Percentiles rank a stretch among this genome's conserved stretches.
Evolutionary conservation across 1,140 invertebrate genomes (phyloP).

Genomic region (Bombus superbus): DNA sequence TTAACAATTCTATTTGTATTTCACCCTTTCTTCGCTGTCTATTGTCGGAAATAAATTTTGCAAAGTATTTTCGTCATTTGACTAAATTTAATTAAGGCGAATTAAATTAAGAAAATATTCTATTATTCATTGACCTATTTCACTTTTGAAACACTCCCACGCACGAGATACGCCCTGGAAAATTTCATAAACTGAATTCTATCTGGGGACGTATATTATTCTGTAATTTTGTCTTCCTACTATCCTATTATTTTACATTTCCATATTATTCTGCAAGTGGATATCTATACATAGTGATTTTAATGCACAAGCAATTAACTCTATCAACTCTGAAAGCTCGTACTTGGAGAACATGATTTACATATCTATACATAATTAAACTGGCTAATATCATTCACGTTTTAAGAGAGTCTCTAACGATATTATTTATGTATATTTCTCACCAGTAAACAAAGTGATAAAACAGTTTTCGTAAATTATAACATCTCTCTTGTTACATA

Average conservation of each 20-base stretch:
- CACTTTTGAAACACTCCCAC: not conserved
- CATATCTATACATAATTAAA: not conserved
- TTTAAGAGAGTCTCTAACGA: not conserved
- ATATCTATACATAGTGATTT: not conserved
- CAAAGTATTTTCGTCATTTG: not conserved
- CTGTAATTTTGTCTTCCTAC: not conserved
- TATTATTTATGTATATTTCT: too few relatives aligned
- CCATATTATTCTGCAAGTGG: not conserved
- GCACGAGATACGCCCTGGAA: not conserved
- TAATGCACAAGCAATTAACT: too few relatives aligned
- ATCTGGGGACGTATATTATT: not conserved
- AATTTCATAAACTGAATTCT: not conserved
- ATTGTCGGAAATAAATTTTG: not conserved
- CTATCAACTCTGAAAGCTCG: not conserved
- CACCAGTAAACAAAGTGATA: too few relatives aligned
- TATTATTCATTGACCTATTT: not conserved
- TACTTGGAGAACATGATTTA: not conserved
- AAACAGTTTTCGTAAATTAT: too few relatives aligned
- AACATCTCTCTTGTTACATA: too few relatives aligned
- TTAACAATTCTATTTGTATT: not conserved
- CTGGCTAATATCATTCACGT: not conserved
- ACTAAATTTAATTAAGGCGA: not conserved
- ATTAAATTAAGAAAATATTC: not conserved
- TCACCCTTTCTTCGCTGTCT: rapidly evolving
- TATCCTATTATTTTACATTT: not conserved